Conservation (phyloP, 1,140 invertebrate species). For the Paramacrobiotus metropolitanus region DNA sequence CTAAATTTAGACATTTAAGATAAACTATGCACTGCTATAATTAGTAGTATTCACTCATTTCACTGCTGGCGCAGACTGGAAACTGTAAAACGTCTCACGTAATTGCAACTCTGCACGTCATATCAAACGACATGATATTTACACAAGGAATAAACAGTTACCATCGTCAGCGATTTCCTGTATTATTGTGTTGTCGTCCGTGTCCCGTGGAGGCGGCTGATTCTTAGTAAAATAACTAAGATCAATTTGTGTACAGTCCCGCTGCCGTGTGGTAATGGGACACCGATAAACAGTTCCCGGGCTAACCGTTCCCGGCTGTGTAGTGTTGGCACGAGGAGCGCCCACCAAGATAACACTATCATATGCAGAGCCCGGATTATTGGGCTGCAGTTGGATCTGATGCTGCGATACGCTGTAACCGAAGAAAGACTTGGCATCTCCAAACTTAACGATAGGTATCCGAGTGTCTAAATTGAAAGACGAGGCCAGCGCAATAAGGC, state of each 20-base stretch:
- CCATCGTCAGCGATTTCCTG: too few species aligned
- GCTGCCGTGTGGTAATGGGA: slow-evolving; percentile 35
- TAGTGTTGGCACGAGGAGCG: slow-evolving; percentile 60
- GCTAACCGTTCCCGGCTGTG: slow-evolving; percentile 49
- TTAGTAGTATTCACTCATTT: too few species aligned
- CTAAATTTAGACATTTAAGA: too few species aligned
- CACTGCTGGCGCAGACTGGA: too few species aligned
- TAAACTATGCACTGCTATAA: too few species aligned
- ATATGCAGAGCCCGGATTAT: background rate
- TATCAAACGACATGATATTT: too few species aligned
- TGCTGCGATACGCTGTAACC: slow-evolving; percentile 70
- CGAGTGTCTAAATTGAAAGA: slow-evolving; percentile 57
- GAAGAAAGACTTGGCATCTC: slow-evolving; percentile 45
- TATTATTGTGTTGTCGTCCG: slow-evolving; percentile 68
- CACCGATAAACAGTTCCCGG: slow-evolving; percentile 73
- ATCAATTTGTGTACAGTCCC: slow-evolving; percentile 55
- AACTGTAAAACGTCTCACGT: too few species aligned
- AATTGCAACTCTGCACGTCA: too few species aligned
- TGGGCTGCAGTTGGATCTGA: slow-evolving; percentile 12
- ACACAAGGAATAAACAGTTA: too few species aligned
- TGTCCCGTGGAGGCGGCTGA: slow-evolving; percentile 26
- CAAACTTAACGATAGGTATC: slow-evolving; percentile 54
- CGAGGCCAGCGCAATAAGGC: too few species aligned
- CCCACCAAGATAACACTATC: slow-evolving; percentile 45
- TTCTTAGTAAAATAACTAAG: slow-evolving; percentile 39